Base-by-base conservation (phyloP, 2,113 vertebrate species). In the Phaethornis superciliosus region DNA sequence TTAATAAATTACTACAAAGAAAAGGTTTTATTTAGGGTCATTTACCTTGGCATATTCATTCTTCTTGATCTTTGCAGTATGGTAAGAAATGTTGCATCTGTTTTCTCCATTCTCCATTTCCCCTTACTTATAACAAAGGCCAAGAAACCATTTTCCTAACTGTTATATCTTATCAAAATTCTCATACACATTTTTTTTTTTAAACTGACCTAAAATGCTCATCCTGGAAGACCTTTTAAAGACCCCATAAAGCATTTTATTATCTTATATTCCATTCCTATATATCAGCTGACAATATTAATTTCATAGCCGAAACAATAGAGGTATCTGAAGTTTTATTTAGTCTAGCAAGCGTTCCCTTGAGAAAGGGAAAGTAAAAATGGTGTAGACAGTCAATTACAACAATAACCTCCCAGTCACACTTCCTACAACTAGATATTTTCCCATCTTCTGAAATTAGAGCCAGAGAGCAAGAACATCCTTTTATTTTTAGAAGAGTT, bases 321-420 rank as follows among this genome's bases (percentile, higher is more conserved):
- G 82, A 85, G 75, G 68, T 81, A 88, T 49, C 71, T 95, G 52
- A 86, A 95, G 75, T 95, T 85, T 58, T 94, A 88, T 96, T 94
- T 94, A 86, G 94, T 95, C 95, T 95, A 93, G 82, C 74, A 89
- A 88, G 79, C 23, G 20, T 64, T 92, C 89, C 89, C 83, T 90
- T 62, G 68, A 94, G 93, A 56, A 92, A 88, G 27, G 56, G 40
- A 88, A 94, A 90, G 52, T 55, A 65, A 82, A 92, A 94, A 78
- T 83, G 0, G 1, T 49, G 16, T 54, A 62, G 78, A 32, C 24
- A 65, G 86, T 58, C 90, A 95, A 55, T 88, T 81, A 44, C 33
- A 87, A 47, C 56, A 80, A 44, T 71, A 78, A 81, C 16, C 69
- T 85, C 79, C 78, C 65, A 86, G 52, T 80, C 74, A 81, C 52